Evolutionary conservation across 2,888 invertebrate genomes (phyloP), one percentile per base, ranked within the genome.

Genomic region (Nematopogon swammerdamellus): DNA sequence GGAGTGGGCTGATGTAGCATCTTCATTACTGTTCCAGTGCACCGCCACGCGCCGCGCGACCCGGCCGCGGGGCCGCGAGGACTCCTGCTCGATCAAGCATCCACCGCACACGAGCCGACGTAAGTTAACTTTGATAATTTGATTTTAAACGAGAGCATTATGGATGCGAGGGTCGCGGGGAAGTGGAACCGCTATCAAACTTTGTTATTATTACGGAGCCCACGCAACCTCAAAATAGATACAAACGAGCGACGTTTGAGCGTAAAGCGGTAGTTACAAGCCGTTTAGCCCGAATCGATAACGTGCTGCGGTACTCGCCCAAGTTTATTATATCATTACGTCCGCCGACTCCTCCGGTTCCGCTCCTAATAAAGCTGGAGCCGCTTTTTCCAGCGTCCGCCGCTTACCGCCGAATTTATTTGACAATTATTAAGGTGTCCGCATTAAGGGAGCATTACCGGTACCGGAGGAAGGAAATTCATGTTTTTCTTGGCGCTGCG

Each of bases 341-440:
- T 46, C 45, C n/a, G n/a, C 19, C 18, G 30, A 42, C 42, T 60
- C 36, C 36, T 36, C 36, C 11, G n/a, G 36, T 36, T 36, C 36
- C 8, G 36, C 36, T 25, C 25, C 61, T 62, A 64, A 49, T 50
- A 62, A 54, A 52, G 66, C 63, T 64, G 62, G 66, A 66, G 65
- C 68, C 68, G 64, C 63, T 63, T 64, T 65, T 69, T 68, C 69
- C 63, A 57, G 57, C 58, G 68, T 63, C 65, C 62, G 52, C 25
- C 25, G 48, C 52, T 53, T 50, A 36, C 48, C 29, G 19, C 59
- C 63, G 60, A 77, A 77, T 79, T 79, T 77, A 77, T 77, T 74
- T 71, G 73, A 74, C 73, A 75, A 75, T 74, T 74, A 74, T 74
- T 70, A 75, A 77, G 74, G 77, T 74, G 75, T 72, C 71, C 71